phyloP scores from a whole-genome alignment of 2,113 vertebrate species.

The Desmodus rotundus region DNA sequence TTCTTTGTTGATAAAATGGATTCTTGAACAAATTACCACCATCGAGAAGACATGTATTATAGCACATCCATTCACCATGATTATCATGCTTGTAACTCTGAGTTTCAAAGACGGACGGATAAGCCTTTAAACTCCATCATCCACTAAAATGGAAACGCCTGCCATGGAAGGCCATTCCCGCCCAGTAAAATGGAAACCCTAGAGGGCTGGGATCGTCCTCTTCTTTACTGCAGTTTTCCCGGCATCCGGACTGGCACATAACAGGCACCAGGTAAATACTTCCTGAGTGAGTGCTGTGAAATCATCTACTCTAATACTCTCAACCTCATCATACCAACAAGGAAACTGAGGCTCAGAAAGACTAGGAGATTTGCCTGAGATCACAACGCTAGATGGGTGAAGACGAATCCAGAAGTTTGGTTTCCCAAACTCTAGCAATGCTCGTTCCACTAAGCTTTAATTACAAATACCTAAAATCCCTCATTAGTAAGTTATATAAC shows the following conservation, averaged over 20 bases:
- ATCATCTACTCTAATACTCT: neutral
- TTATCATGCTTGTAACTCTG: neutral
- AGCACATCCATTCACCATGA: constrained; percentile 11
- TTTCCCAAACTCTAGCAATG: constrained; percentile 3
- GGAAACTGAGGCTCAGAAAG: neutral
- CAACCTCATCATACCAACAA: neutral
- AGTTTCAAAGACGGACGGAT: neutral
- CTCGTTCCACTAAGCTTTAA: constrained; percentile 20
- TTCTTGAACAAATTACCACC: constrained; percentile 54
- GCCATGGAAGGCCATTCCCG: neutral
- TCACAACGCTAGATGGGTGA: neutral
- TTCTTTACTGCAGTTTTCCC: neutral
- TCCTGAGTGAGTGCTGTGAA: neutral
- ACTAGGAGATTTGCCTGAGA: neutral
- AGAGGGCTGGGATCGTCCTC: neutral
- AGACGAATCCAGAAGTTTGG: neutral
- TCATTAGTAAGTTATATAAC: constrained; percentile 44
- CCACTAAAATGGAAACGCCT: neutral
- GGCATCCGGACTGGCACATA: neutral
- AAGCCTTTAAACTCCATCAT: neutral
- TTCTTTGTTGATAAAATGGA: constrained; percentile 39
- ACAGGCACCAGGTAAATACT: neutral
- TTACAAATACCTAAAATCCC: constrained; percentile 16
- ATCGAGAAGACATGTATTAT: constrained; percentile 41
- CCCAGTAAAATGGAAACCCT: neutral